phyloP scores from a whole-genome alignment of 2,797 vertebrate species.

The Carapus acus region DNA sequence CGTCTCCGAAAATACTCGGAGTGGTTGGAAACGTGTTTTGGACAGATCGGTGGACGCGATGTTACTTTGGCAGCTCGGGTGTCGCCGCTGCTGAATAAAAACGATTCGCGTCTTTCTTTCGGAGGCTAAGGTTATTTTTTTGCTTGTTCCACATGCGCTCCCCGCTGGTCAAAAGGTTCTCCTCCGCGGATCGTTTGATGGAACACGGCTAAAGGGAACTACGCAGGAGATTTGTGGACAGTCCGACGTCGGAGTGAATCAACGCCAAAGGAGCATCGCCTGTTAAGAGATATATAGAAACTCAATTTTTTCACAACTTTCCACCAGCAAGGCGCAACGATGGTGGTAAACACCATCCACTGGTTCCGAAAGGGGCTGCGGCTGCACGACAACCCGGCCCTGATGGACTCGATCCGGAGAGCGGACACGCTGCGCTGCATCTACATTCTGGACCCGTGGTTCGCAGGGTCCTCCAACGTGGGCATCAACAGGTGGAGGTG shows the following conservation, averaged over 20 bases:
- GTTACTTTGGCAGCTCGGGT: not conserved
- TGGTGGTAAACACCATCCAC: constrained; percentile 89
- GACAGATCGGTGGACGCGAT: not conserved
- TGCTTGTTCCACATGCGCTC: constrained; percentile 29
- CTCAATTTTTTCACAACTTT: no score
- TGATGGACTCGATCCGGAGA: constrained; percentile 81
- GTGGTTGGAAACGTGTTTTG: fast-evolving
- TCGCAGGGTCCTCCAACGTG: constrained; percentile 90
- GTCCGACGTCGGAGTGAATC: no score
- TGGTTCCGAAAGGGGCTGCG: constrained; percentile 95
- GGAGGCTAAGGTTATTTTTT: not conserved
- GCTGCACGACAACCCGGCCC: constrained; percentile 90
- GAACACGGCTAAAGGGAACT: constrained; percentile 41
- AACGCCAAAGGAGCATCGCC: constrained; percentile 2
- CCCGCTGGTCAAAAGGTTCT: constrained; percentile 9
- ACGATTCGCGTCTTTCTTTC: no score
- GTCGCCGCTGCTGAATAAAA: not conserved
- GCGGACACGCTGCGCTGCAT: constrained; percentile 84
- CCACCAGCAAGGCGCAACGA: no score
- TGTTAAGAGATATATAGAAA: constrained; percentile 1
- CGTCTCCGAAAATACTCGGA: not conserved
- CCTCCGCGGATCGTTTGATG: constrained; percentile 37
- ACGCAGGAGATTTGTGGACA: not conserved
- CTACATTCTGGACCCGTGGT: constrained; percentile 94
- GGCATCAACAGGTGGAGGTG: constrained; percentile 97